Base-by-base conservation (phyloP, 2,797 vertebrate species). In the Spheniscus humboldti region DNA sequence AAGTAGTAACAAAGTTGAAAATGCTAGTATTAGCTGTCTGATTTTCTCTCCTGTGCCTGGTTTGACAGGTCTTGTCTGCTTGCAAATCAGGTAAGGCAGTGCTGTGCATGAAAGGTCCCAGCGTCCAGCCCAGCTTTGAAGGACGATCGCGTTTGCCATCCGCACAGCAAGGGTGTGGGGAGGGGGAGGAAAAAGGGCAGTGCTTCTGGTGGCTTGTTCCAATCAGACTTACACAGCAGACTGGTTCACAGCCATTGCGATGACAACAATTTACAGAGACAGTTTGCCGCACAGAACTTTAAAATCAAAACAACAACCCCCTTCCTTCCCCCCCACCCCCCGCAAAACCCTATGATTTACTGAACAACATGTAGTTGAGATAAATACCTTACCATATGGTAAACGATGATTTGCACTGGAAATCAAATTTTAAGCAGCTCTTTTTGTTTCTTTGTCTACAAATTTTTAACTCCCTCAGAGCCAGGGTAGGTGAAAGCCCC, bases 321-420 rank as follows among this genome's bases (percentile, higher is more conserved):
- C 48, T 55, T 88, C 60, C 56, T 94, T 78, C 23, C 30, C 28
- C 53, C 11, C 45, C 47, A 5, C 16, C 16, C 63, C 59, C 62
- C 0, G 0, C 74, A 94, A 94, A 63, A 75, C 68, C 75, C 67
- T 74, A 7, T 76, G 74, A 89, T 33, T 94, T 94, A 82, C 68
- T 86, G 90, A 96, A 75, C 60, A 90, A 82, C 93, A 90, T 47
- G 2, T 88, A 90, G 79, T 37, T 81, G 74, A 48, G 86, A 79
- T 94, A 96, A 96, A 97, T 50, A 93, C 86, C 88, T 95, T 94
- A 85, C 69, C 96, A 96, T 94, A 96, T 97, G 91, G 84, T 69
- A 75, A 97, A 94, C 39, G 87, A 94, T 69, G 80, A 96, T 86
- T 97, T 97, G 71, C 91, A 92, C 81, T 92, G 60, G 50, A 86